Evolutionary conservation across 2,113 vertebrate genomes (phyloP).

Genomic region (Sporophila hypoxantha): DNA sequence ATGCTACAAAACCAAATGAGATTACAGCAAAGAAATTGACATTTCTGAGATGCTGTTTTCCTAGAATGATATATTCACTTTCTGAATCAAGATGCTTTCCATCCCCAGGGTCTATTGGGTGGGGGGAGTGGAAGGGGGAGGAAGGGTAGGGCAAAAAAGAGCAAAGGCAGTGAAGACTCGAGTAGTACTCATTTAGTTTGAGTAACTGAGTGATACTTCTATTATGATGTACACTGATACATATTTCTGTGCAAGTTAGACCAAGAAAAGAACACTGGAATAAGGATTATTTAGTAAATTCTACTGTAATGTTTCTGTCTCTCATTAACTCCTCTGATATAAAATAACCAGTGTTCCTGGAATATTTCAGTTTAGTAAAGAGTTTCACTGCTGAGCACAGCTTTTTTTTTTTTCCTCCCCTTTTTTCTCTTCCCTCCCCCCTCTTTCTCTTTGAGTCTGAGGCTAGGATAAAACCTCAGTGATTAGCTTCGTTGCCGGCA

Average conservation of each 20-base stretch:
- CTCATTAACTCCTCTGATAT: not conserved
- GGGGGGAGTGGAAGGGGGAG: not conserved
- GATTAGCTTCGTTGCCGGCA: slow-evolving; percentile 40
- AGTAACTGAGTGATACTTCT: not conserved
- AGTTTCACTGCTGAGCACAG: not conserved
- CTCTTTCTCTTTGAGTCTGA: slow-evolving; percentile 1
- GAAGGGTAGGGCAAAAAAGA: not conserved
- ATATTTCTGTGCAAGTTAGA: not conserved
- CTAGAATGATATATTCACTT: not conserved
- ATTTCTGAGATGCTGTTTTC: not conserved
- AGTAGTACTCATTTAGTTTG: not conserved
- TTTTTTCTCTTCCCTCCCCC: not conserved
- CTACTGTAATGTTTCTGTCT: not conserved
- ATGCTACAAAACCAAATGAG: not conserved
- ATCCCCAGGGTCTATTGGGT: not conserved
- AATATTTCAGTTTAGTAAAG: slow-evolving; percentile 10
- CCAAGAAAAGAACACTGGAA: not conserved
- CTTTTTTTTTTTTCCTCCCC: not conserved
- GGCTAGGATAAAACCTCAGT: slow-evolving; percentile 35
- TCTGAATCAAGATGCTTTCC: not conserved
- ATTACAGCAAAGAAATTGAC: not conserved
- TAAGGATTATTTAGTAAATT: not conserved
- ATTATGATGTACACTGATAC: not conserved
- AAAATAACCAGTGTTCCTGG: not conserved
- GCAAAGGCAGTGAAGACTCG: not conserved